Evolutionary conservation across 2,888 invertebrate genomes (phyloP).

Genomic region (Autographa pulchrina): DNA sequence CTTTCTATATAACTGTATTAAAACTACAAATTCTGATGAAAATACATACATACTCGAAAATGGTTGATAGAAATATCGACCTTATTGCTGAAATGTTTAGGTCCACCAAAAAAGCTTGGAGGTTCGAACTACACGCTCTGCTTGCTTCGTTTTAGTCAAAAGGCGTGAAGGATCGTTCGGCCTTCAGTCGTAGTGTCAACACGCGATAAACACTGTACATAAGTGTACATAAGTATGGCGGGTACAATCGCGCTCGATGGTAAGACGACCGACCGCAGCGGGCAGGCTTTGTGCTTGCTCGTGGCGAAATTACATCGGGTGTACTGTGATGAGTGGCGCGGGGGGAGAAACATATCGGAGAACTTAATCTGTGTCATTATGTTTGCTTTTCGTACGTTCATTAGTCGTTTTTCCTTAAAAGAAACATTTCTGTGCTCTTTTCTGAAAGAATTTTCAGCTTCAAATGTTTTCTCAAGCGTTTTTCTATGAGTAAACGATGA

Average conservation of each 20-base stretch:
- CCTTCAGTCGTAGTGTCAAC: slow-evolving; percentile 52
- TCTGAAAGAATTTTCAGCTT: not conserved
- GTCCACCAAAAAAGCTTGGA: not conserved
- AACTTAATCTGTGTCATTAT: slow-evolving; percentile 5
- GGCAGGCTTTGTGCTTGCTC: slow-evolving; percentile 86
- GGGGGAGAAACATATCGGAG: slow-evolving; percentile 9
- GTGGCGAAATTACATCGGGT: slow-evolving; percentile 71
- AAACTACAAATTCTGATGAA: slow-evolving; percentile 6
- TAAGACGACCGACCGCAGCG: slow-evolving; percentile 87
- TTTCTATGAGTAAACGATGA: not conserved
- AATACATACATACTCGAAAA: not conserved
- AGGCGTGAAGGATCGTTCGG: slow-evolving; percentile 31
- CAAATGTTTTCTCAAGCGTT: not conserved
- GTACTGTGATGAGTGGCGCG: slow-evolving; percentile 61
- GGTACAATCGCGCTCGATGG: slow-evolving; percentile 79
- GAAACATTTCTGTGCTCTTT: slow-evolving; percentile 1
- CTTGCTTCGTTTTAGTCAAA: slow-evolving; percentile 22
- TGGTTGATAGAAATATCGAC: not conserved
- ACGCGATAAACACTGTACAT: slow-evolving; percentile 62
- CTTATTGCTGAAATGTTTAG: not conserved
- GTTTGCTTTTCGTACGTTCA: slow-evolving; percentile 4
- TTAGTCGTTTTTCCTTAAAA: slow-evolving; percentile 1
- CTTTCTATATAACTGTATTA: not conserved
- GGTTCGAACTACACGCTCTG: slow-evolving; percentile 5
- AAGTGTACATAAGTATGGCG: slow-evolving; percentile 60